phyloP scores from a whole-genome alignment of 2,113 vertebrate genomes.

The Ageneiosus marmoratus region DNA sequence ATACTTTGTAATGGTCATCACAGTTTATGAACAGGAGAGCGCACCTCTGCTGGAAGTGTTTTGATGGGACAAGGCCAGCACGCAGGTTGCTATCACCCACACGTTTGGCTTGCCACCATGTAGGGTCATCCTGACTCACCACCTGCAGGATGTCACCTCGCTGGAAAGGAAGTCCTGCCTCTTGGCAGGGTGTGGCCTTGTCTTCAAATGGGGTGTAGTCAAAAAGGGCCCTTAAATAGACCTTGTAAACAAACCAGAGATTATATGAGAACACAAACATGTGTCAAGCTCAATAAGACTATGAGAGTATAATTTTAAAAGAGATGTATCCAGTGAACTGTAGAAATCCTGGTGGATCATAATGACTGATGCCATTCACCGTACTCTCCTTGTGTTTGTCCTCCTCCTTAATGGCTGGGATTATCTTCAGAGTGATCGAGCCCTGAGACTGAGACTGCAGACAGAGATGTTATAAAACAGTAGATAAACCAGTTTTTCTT shows the following conservation, averaged over 20 bases:
- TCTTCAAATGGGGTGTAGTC: slow-evolving; percentile 91
- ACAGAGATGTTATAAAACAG: neutral
- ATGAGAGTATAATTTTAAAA: neutral
- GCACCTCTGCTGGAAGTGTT: slow-evolving; percentile 92
- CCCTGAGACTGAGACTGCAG: slow-evolving; percentile 90
- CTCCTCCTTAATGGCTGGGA: slow-evolving; percentile 89
- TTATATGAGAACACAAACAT: neutral
- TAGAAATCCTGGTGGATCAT: neutral
- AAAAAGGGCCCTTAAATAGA: slow-evolving; percentile 89
- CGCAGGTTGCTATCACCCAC: slow-evolving; percentile 89
- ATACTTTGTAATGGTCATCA: neutral
- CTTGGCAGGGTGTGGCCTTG: slow-evolving; percentile 92
- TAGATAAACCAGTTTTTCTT: neutral
- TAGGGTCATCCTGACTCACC: slow-evolving; percentile 89
- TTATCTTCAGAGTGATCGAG: slow-evolving; percentile 93
- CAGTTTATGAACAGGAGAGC: neutral
- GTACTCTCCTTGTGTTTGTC: slow-evolving; percentile 87
- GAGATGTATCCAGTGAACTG: neutral
- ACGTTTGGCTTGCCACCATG: slow-evolving; percentile 95
- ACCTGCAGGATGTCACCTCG: slow-evolving; percentile 88
- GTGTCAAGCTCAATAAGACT: neutral
- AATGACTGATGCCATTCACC: slow-evolving; percentile 67
- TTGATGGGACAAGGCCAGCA: slow-evolving; percentile 89
- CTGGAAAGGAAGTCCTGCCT: slow-evolving; percentile 89
- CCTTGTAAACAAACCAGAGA: slow-evolving; percentile 67